phyloP scores from a whole-genome alignment of 2,797 vertebrate species.

The Urocyon cinereoargenteus region DNA sequence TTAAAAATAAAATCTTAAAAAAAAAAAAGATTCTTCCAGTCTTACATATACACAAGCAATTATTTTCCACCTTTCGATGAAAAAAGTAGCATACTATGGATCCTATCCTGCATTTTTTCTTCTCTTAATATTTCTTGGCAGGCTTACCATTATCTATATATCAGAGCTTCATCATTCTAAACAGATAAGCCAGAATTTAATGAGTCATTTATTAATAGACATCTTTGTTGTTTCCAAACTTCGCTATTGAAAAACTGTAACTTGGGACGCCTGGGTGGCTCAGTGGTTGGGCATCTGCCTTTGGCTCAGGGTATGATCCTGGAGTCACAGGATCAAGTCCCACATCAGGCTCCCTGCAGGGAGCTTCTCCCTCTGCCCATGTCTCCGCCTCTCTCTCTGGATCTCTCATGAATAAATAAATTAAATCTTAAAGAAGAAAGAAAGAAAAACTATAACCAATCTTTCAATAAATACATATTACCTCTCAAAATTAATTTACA shows the following conservation, averaged over 20 bases:
- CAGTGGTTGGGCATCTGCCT: too few relatives aligned
- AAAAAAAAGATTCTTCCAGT: too few relatives aligned
- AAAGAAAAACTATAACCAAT: conserved; percentile 30
- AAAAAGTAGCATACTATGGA: background rate
- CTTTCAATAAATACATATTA: conserved; percentile 17
- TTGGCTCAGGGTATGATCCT: too few relatives aligned
- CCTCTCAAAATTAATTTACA: background rate
- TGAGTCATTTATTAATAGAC: background rate
- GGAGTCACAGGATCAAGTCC: too few relatives aligned
- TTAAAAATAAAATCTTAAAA: too few relatives aligned
- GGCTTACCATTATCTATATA: background rate
- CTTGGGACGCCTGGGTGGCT: too few relatives aligned
- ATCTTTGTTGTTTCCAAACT: background rate
- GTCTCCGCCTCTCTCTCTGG: too few relatives aligned
- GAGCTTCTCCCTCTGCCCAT: too few relatives aligned
- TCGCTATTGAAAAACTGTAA: background rate
- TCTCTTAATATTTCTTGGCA: conserved; percentile 1
- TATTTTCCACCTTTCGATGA: background rate
- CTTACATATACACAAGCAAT: background rate
- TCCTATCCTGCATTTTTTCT: background rate
- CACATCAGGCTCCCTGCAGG: too few relatives aligned
- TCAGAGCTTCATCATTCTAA: background rate
- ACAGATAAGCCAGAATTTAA: background rate
- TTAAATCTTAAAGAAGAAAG: too few relatives aligned
- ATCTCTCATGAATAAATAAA: too few relatives aligned